Evolutionary conservation across 2,113 vertebrate species (phyloP).

Genomic region (Smithornis capensis): DNA sequence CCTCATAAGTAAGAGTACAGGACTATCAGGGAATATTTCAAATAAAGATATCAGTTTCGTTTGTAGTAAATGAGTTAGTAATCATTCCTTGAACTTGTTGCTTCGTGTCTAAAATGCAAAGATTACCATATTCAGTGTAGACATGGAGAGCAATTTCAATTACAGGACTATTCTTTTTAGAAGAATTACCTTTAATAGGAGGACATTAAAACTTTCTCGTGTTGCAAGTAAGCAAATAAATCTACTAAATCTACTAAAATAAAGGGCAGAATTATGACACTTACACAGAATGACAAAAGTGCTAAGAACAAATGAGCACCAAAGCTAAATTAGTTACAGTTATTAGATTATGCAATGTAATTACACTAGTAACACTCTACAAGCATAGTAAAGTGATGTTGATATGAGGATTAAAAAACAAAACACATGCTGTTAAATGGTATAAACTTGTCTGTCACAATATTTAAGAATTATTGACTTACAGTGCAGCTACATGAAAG

Average conservation of each 20-base stretch:
- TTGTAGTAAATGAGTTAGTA: not conserved
- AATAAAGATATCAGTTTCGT: not conserved
- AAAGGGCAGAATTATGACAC: not conserved
- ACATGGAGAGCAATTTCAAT: not conserved
- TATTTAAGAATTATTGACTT: not conserved
- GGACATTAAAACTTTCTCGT: not conserved
- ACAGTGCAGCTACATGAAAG: not conserved
- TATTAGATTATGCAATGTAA: not conserved
- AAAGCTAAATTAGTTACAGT: not conserved
- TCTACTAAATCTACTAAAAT: not conserved
- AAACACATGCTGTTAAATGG: not conserved
- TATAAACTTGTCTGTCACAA: not conserved
- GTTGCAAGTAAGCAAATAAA: not conserved
- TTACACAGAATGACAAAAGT: not conserved
- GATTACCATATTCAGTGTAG: not conserved
- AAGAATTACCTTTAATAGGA: not conserved
- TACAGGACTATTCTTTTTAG: not conserved
- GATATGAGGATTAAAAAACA: not conserved
- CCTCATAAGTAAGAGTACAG: not conserved
- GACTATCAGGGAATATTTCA: not conserved
- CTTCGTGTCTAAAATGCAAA: not conserved
- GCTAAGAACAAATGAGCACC: not conserved
- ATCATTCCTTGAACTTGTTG: not conserved
- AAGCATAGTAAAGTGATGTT: not conserved
- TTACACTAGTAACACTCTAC: not conserved